Evolutionary conservation across 2,113 vertebrate genomes (phyloP).

Genomic region (Toxostoma redivivum): DNA sequence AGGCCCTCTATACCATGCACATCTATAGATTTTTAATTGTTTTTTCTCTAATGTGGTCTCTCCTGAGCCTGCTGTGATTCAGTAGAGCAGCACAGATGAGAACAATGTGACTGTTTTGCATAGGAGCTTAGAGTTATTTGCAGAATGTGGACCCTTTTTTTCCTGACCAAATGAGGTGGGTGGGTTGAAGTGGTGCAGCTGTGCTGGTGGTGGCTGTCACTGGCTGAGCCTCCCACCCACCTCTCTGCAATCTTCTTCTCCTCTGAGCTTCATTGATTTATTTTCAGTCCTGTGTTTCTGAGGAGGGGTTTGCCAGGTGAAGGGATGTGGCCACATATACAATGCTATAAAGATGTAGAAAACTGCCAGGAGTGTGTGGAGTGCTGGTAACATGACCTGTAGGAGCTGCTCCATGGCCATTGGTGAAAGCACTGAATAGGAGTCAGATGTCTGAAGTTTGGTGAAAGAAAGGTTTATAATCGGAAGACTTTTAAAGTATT

Average conservation of each 20-base stretch:
- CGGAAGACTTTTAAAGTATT: neutral
- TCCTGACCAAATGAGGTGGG: neutral
- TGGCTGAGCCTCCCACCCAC: neutral
- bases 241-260: neutral
- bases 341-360: accelerated
- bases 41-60: neutral
- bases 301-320: neutral
- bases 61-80: neutral
- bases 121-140: neutral
- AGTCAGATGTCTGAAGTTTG: neutral
- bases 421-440: neutral
- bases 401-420: accelerated
- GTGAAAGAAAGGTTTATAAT: neutral
- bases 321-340: too few relatives aligned
- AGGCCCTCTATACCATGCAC: neutral
- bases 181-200: neutral
- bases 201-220: neutral
- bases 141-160: neutral
- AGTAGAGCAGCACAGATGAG: neutral
- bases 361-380: neutral
- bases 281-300: neutral
- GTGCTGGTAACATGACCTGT: neutral
- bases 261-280: accelerated
- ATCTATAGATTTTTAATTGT: neutral
- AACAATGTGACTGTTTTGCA: neutral